These are phyloP conservation scores for Acanthosoma haemorrhoidale DNA, from an alignment of 2,888 invertebrate genomes.

Conservation along the genomic window DNA sequence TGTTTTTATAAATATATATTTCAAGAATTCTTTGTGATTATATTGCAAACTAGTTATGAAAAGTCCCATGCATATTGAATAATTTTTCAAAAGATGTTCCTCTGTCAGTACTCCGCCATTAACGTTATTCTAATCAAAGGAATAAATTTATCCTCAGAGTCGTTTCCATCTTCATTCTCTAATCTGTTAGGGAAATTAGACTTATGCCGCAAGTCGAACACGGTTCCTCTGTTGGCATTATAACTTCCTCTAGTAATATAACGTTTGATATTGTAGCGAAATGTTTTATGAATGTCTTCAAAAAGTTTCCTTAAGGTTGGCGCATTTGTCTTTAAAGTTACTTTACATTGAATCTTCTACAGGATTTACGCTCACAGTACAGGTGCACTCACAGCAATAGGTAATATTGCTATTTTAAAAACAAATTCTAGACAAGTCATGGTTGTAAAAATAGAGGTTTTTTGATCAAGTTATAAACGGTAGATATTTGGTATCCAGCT, in stretches of 20 bases:
- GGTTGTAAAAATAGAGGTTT: too few relatives aligned
- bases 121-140: background rate
- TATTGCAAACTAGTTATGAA: too few relatives aligned
- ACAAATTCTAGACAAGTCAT: too few relatives aligned
- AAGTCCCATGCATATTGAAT: background rate
- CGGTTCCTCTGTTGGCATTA: background rate
- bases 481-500: too few relatives aligned
- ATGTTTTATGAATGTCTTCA: background rate
- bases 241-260: background rate
- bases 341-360: too few relatives aligned
- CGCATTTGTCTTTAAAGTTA: too few relatives aligned
- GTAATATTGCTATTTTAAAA: too few relatives aligned
- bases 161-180: background rate
- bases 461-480: too few relatives aligned
- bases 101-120: background rate
- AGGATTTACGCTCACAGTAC: too few relatives aligned
- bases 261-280: background rate
- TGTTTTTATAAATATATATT: too few relatives aligned
- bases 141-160: background rate
- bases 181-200: constrained; percentile 7
- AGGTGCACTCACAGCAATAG: too few relatives aligned
- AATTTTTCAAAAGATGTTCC: background rate
- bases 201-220: background rate
- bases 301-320: background rate
- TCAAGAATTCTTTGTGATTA: too few relatives aligned